Conservation (phyloP, 2,113 vertebrate genomes). For the Atherinomorus stipes region DNA sequence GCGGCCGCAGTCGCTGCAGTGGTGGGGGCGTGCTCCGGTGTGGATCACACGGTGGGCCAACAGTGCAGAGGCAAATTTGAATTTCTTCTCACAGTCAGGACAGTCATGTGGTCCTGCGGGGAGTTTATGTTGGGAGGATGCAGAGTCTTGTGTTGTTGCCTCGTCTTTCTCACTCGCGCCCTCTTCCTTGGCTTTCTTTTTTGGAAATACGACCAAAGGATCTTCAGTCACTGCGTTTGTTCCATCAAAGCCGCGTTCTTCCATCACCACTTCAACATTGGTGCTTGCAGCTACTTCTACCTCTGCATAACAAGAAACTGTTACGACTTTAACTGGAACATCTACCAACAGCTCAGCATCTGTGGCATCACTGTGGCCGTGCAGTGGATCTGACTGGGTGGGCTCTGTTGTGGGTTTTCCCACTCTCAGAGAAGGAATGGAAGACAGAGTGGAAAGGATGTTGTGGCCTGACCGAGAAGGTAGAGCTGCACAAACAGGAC, state of each 20-base stretch:
- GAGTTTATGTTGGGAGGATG: neutral
- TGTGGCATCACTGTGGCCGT: neutral
- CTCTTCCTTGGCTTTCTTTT: conserved; percentile 6
- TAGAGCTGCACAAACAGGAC: conserved; percentile 55
- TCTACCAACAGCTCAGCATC: conserved; percentile 38
- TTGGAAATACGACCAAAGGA: neutral
- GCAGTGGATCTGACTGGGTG: neutral
- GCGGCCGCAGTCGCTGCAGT: conserved; percentile 68
- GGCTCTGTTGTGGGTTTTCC: conserved; percentile 9
- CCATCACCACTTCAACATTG: conserved; percentile 23
- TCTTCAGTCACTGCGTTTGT: neutral
- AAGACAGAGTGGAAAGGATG: conserved; percentile 69
- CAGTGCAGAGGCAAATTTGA: conserved; percentile 85
- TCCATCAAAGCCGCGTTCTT: conserved; percentile 34
- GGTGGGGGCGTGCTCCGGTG: conserved; percentile 77
- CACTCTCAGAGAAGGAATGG: neutral
- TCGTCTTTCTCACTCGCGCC: neutral
- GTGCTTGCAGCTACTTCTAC: conserved; percentile 55
- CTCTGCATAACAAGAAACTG: conserved; percentile 68
- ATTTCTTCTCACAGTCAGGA: conserved; percentile 83
- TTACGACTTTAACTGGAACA: conserved; percentile 49
- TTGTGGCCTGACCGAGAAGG: conserved; percentile 63
- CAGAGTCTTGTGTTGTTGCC: neutral
- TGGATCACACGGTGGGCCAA: conserved; percentile 84
- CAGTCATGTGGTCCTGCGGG: conserved; percentile 69